A percentile compares a stretch with the other conserved stretches of the same genome.
phyloP scores from a whole-genome alignment of 2,113 vertebrate genomes.

The Crotophaga sulcirostris region DNA sequence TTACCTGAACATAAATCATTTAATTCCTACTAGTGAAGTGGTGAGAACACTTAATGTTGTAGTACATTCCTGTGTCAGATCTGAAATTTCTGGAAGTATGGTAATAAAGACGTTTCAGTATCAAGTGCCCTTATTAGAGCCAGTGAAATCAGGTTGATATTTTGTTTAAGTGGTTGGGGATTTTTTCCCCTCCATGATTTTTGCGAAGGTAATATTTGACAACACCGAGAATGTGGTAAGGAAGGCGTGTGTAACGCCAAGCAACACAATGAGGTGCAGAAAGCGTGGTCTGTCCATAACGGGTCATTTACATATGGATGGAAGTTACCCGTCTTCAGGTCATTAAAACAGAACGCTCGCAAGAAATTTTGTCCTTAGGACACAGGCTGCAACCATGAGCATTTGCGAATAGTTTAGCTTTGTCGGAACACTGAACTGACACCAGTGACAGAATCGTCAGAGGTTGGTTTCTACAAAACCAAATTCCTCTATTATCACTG shows the following conservation, averaged over 20 bases:
- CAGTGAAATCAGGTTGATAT: neutral
- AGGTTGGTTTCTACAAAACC: neutral
- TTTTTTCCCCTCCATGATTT: neutral
- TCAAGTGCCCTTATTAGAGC: neutral
- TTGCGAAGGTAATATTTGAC: neutral
- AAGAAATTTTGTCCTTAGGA: neutral
- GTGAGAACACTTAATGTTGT: neutral
- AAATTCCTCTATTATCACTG: neutral
- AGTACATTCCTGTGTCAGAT: neutral
- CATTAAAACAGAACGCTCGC: neutral
- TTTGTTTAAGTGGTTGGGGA: too few species aligned
- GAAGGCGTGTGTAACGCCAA: fast-evolving
- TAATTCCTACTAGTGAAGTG: neutral
- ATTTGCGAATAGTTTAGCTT: neutral
- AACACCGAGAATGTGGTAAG: neutral
- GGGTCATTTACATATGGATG: fast-evolving
- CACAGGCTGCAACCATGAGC: neutral
- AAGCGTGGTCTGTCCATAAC: neutral
- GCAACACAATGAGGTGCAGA: neutral
- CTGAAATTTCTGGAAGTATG: neutral
- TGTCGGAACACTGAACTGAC: neutral
- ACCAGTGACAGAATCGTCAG: neutral
- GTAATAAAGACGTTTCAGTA: neutral
- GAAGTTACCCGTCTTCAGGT: neutral
- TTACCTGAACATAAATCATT: neutral